Percentiles rank a stretch among this genome's conserved stretches.
These are phyloP conservation scores for Mionectes macconnelli DNA, from an alignment of 2,113 vertebrate genomes.

Conservation along the genomic window DNA sequence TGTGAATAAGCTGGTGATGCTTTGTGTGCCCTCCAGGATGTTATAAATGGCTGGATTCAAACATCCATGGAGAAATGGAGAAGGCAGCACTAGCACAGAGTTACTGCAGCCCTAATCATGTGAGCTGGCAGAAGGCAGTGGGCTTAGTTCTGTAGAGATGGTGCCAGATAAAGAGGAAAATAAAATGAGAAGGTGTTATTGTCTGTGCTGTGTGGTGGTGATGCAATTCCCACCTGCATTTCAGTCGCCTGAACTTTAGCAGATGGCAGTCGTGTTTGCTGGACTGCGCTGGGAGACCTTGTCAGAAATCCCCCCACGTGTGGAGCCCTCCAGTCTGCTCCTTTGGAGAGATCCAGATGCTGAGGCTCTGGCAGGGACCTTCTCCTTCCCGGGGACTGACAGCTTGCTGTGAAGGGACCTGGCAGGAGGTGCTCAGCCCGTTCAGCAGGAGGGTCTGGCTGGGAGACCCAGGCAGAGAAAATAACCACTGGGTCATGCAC, in stretches of 20 bases:
- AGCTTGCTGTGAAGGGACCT: not conserved
- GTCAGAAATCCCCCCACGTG: not conserved
- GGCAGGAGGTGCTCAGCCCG: not conserved
- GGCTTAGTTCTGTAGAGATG: not conserved
- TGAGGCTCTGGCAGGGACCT: not conserved
- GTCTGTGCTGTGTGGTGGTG: not conserved
- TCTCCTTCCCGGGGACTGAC: not conserved
- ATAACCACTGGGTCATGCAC: fast-evolving
- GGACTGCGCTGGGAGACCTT: not conserved
- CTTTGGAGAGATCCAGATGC: not conserved
- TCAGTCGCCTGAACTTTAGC: not conserved
- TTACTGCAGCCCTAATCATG: fast-evolving
- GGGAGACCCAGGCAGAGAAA: not conserved
- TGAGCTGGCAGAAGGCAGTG: not conserved
- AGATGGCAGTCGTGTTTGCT: not conserved
- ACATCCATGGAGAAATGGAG: not conserved
- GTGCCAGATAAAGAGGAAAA: not conserved
- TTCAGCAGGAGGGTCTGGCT: not conserved
- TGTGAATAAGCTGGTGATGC: not conserved
- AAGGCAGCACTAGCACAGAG: not conserved
- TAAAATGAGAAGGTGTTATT: not conserved
- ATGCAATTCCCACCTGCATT: not conserved
- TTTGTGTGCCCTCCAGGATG: not conserved
- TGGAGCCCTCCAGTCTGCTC: not conserved
- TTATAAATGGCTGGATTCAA: not conserved